phyloP scores from a whole-genome alignment of 2,888 invertebrate species.

The Tolmerus cingulatus region DNA sequence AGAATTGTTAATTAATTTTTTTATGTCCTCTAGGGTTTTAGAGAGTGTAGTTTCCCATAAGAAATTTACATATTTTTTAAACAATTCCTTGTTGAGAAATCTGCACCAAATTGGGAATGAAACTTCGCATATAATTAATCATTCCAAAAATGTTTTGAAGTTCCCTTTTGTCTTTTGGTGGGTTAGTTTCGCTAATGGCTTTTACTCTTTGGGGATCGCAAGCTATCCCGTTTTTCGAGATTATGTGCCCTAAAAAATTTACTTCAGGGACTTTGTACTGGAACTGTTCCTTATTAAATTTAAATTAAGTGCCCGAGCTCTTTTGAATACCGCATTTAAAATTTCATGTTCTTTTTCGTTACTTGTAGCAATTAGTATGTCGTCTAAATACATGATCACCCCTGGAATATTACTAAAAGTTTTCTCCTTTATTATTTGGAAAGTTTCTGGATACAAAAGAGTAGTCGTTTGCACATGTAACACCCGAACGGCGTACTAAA shows the following conservation, averaged over 20 bases:
- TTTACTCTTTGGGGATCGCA: background rate
- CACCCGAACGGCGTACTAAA: constrained; percentile 49
- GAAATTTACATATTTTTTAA: background rate
- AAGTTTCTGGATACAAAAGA: constrained; percentile 43
- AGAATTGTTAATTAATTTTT: no score
- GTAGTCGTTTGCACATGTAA: background rate
- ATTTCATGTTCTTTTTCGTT: no score
- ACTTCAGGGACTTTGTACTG: no score
- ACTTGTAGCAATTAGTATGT: no score
- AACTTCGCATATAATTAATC: background rate
- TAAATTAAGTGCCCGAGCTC: no score
- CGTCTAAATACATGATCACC: no score
- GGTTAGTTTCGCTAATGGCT: background rate
- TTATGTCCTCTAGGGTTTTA: no score
- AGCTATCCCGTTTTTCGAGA: background rate
- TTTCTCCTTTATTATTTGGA: constrained; percentile 47
- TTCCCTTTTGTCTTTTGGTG: background rate
- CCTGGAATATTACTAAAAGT: constrained; percentile 39
- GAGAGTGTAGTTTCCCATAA: background rate
- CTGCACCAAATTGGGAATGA: background rate
- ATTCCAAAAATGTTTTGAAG: background rate
- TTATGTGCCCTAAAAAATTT: no score
- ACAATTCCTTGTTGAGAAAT: background rate
- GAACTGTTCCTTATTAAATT: no score
- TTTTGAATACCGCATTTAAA: no score